Evolutionary conservation across 1,140 invertebrate genomes (phyloP), one percentile per base, ranked within the genome.

Genomic region (Microvelia longipes): DNA sequence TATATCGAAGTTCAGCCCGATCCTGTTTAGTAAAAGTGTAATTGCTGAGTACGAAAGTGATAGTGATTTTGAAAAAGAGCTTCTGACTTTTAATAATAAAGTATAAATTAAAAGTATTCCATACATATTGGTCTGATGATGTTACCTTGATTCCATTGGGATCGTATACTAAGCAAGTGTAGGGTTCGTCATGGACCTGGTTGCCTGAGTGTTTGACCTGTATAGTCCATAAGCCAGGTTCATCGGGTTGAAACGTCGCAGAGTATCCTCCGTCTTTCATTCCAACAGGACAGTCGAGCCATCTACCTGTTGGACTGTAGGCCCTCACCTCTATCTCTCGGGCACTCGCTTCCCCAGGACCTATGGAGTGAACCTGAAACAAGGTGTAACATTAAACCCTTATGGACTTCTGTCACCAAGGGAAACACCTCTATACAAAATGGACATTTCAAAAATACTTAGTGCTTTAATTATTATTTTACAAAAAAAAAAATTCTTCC

Each of bases 121-220:
- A n/a, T n/a, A n/a, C n/a, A n/a, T n/a, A n/a, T n/a, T n/a, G n/a
- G n/a, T n/a, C n/a, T n/a, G n/a, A n/a, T n/a, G n/a, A n/a, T n/a
- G 28, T 82, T 67, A 94, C 88, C 71, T 90, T 87, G 19, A 97
- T 88, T 19, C 92, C 90, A 72, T 92, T 88, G 0, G 96, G 91
- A 81, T 99, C 96, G 75, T 96, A 98, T 0, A 98, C 96, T 77
- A 96, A 93, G 77, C 96, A 98, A 0, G 91, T 92, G 80, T 98
- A 98, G 1, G 96, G 96, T 68, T 94, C 94, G 65, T 95, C 96
- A 78, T 93, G 90, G 74, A 98, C 98, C 78, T 98, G 93, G 77
- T 94, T 90, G 50, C 92, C 93, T n/a, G 96, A 93, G 79, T 98
- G 98, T 26, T 91, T 89, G 70, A 98, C 96, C 72, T 91, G 90